Base-by-base conservation (phyloP, 2,113 vertebrate genomes). In the Pyrgilauda ruficollis region DNA sequence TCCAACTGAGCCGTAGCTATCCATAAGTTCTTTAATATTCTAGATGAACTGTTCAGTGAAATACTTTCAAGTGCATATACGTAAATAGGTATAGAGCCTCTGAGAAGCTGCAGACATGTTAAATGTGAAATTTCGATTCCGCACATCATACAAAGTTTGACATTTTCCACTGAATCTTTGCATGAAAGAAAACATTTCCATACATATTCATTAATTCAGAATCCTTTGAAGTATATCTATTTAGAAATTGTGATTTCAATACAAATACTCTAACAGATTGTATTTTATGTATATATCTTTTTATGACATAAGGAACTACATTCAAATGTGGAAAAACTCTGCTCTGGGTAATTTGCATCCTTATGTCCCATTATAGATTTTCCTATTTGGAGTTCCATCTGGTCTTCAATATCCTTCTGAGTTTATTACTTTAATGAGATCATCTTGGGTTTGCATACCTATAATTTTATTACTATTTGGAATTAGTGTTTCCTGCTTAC, bases 301-400 rank as follows among this genome's bases (percentile, higher is more conserved):
- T 97, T 95, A 98, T 92, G 96, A 97, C 78, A 97, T 63, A 92
- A 97, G 93, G 95, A 96, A 96, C 94, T 95, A 96, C 94, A 97
- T 95, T 95, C 92, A 95, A 98, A 97, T 84, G 94, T 97, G 89
- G 92, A 97, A 97, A 98, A 97, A 95, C 93, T 97, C 95, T 93
- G 89, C 72, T 89, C 89, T 93, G 85, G 62, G 92, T 97, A 96
- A 98, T 98, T 97, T 98, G 97, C 97, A 98, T 98, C 95, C 95
- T 97, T 97, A 97, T 96, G 95, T 97, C 82, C 93, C 66, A 97
- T 98, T 97, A 98, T 95, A 97, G 96, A 97, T 88, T 94, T 77
- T 97, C 81, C 94, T 96, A 97, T 97, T 97, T 97, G 94, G 95
- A 97, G 97, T 97, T 98, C 97, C 98, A 98, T 97, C 97, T 98